Base-by-base conservation (phyloP, 2,797 vertebrate genomes). In the Erithacus rubecula region DNA sequence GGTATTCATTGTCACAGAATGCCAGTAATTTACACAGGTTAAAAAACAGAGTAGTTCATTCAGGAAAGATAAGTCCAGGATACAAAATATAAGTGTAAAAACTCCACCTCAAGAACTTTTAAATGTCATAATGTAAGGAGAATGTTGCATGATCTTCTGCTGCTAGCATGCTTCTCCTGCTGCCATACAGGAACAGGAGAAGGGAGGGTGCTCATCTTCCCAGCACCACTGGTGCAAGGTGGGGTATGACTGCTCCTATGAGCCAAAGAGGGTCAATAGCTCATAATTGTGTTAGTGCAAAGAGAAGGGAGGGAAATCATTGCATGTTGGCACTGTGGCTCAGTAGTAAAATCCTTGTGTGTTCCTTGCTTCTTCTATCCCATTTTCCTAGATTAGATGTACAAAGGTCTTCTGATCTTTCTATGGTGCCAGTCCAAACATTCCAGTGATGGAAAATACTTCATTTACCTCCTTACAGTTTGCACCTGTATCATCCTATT, bases 381-480 rank as follows among this genome's bases (percentile, higher is more conserved):
- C 10, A 10, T 96, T 87, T 83, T 46, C n/a, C 43, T 90, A 16
- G 60, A 78, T 64, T 62, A 83, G 46, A n/a, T 90, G 87, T 39
- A 79, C 20, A 52, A 78, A 94, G 55, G 17, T 55, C 13, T 70
- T 47, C 65, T 29, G 47, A 27, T 34, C 11, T 79, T 85, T 62
- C n/a, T 52, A 13, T 62, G 58, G 15, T 7, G 2, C 24, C 29
- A 68, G 59, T 87, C 67, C 82, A 92, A 96, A 83, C 55, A 89
- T 34, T 77, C 55, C 39, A 37, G 43, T 87, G 77, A 62, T 44
- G 53, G 62, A 60, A 93, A 83, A 94, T 76, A 93, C 92, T 96
- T 97, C 24, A 78, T 80, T 80, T 93, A 78, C 43, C 53, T 95
- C 87, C 71, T 89, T 95, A 91, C 39, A 92, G 74, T 95, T 64